Evolutionary conservation across 2,888 invertebrate species (phyloP), one percentile per base, ranked within the genome.

Genomic region (Gortyna flavago): DNA sequence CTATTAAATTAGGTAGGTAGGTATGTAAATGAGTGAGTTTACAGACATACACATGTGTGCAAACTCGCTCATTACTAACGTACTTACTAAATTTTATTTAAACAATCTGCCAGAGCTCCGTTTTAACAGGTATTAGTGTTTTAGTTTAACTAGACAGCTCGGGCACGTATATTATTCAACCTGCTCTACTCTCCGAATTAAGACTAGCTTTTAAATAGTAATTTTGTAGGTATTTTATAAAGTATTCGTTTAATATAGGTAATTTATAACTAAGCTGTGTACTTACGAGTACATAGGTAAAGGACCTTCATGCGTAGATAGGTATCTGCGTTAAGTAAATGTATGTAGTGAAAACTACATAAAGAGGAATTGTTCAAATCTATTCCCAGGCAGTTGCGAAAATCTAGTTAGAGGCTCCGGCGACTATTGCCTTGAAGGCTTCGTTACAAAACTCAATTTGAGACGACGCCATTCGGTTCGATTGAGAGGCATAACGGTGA

Each of bases 401-500:
- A 92, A 92, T 89, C 81, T 88, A 90, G 89, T 91, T 91, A 89
- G 81, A 81, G 77, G 79, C 78, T 87, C 84, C 84, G 81, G 83
- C 81, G 84, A 88, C 89, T 88, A 90, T 89, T 89, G 90, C 88
- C 89, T 89, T 86, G 84, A 89, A 91, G 88, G 90, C 88, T 91
- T 90, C 89, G 90, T 90, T 91, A 89, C 90, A 89, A 91, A 92
- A 93, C 90, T 92, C 91, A 91, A 93, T 93, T 93, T 90, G 83
- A 82, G 80, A 85, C 86, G 85, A 89, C 86, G 87, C 88, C 87
- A 87, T 91, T 91, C 87, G 85, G 87, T 86, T 88, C 88, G 87
- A 91, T 91, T 87, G 91, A 89, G 88, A 87, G 88, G 89, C 88
- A 88, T 89, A 90, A 89, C 89, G 85, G 88, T 85, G 83, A 81